Base-by-base conservation (phyloP, 2,113 vertebrate species). In the Myrmecophaga tridactyla region DNA sequence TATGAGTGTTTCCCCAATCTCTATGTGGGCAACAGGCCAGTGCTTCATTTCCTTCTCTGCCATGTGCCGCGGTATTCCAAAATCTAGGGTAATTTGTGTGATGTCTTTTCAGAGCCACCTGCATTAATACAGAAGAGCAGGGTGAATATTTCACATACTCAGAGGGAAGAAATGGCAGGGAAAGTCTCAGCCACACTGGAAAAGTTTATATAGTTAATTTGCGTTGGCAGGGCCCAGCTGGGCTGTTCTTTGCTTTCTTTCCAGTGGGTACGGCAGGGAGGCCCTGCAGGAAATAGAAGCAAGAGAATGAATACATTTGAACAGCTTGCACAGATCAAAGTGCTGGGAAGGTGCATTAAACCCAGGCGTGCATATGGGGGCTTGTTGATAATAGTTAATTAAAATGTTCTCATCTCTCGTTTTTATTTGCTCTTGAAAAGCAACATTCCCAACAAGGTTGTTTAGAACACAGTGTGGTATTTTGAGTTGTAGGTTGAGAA, bases 151-250 rank as follows among this genome's bases (percentile, higher is more conserved):
- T 92, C 92, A 36, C 90, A 23, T 62, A 36, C 31, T 27, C 29
- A 25, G 84, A 80, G 63, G n/a, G 4, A 72, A 87, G 94, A 93
- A 96, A 75, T 88, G 53, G 58, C 34, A 93, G 86, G n/a, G 8
- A 1, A 86, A 84, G 70, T 43, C 92, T 67, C 67, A 17, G 20
- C 51, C 56, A 62, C 27, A 25, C 72, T 43, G 31, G 17, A 0
- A 84, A 39, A 58, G 31, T 96, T 97, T 92, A 92, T 29, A 13
- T 48, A 86, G 34, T 80, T 95, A 62, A 94, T 95, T 91, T 97
- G 69, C 89, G 72, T 7, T 96, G 76, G 84, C 62, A 77, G 94
- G 63, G 39, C 70, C 69, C 63, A 31, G 46, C 77, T 87, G 87
- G 51, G 85, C 14, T 96, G 92, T 31, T 67, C 86, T 96, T 89